Conservation (phyloP, 2,888 invertebrate species). For the Zaprionus lineosus region DNA sequence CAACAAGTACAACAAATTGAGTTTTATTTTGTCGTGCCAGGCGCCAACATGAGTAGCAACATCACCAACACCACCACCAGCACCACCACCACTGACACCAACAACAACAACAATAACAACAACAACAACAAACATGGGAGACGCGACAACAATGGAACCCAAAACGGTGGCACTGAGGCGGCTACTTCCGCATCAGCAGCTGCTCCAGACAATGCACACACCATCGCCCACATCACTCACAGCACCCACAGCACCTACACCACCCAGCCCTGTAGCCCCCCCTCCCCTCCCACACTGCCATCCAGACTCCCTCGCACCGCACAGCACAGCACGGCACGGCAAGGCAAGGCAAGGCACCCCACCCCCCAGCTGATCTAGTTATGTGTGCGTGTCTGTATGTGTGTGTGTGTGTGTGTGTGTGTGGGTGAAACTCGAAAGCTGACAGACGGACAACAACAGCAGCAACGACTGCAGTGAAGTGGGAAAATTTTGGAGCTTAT, state of each 20-base stretch:
- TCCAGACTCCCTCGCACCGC: no score
- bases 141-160: conserved; percentile 45
- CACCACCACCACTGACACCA: conserved; percentile 9
- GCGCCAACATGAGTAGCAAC: conserved; percentile 37
- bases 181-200: conserved; percentile 52
- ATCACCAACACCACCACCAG: conserved; percentile 19
- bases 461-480: background rate
- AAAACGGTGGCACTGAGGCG: conserved; percentile 4
- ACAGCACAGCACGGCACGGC: no score
- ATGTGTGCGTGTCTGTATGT: no score
- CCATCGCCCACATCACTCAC: background rate
- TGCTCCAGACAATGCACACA: conserved; percentile 23
- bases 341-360: no score
- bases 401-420: no score
- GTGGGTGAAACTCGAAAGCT: conserved; percentile 43
- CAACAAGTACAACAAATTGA: conserved; percentile 14
- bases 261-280: background rate
- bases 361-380: no score
- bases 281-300: background rate
- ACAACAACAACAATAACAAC: conserved; percentile 26
- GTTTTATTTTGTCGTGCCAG: conserved; percentile 34
- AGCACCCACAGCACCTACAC: background rate
- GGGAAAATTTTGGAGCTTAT: conserved; percentile 21
- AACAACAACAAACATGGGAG: conserved; percentile 7
- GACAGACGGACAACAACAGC: conserved; percentile 35